phyloP scores from a whole-genome alignment of 2,113 vertebrate species.

The Psephotus haematonotus region DNA sequence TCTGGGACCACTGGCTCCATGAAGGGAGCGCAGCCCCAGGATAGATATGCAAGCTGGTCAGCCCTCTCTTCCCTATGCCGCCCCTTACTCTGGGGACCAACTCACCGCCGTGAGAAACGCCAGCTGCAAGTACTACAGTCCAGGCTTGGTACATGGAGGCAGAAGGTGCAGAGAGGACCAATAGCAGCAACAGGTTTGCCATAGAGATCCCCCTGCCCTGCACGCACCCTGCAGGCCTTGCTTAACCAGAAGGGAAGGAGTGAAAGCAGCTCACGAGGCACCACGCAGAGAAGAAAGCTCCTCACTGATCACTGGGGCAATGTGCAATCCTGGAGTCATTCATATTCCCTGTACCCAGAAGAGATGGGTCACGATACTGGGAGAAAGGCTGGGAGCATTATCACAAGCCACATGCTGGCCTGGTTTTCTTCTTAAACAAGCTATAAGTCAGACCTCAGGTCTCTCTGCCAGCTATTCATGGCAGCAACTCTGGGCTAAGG shows the following conservation, averaged over 20 bases:
- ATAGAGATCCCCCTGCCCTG: neutral
- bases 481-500: rapidly evolving
- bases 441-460: neutral
- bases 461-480: neutral
- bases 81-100: neutral
- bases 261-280: neutral
- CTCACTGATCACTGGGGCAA: neutral
- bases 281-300: neutral
- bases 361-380: neutral
- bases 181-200: neutral
- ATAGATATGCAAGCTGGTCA: neutral
- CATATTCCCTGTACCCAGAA: neutral
- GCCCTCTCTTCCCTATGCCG: neutral
- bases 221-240: neutral
- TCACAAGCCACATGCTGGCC: neutral
- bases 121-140: neutral
- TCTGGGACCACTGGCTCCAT: neutral
- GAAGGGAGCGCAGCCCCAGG: neutral
- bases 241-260: neutral
- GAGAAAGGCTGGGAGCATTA: neutral
- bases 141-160: neutral
- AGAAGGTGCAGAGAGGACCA: neutral
- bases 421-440: neutral
- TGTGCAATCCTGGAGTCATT: neutral
- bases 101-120: neutral